Conservation (phyloP, 2,797 vertebrate species). For the Danio albolineatus region DNA sequence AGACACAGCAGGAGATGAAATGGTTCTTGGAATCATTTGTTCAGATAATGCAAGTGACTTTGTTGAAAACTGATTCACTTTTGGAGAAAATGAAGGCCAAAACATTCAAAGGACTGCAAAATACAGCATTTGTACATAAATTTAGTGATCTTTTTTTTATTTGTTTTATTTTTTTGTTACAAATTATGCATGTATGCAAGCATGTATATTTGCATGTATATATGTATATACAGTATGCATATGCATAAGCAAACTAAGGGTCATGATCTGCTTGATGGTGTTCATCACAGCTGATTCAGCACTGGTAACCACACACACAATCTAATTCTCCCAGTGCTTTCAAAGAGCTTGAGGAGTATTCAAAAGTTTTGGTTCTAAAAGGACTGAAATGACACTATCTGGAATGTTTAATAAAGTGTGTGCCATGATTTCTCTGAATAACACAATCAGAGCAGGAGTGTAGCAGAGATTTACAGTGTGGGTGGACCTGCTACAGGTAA, state of each 20-base stretch:
- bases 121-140: not conserved
- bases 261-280: slow-evolving; percentile 63
- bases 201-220: no score
- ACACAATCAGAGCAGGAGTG: not conserved
- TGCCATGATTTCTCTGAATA: slow-evolving; percentile 3
- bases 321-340: slow-evolving; percentile 65
- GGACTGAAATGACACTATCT: slow-evolving; percentile 16
- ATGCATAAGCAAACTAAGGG: slow-evolving; percentile 17
- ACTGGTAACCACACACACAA: slow-evolving; percentile 59
- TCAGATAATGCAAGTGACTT: slow-evolving; percentile 6
- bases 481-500: not conserved
- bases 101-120: no score
- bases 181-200: no score
- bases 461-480: slow-evolving; percentile 5
- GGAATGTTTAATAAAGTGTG: slow-evolving; percentile 6
- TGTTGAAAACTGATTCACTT: slow-evolving; percentile 10
- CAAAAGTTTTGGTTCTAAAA: slow-evolving; percentile 26
- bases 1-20: slow-evolving; percentile 23
- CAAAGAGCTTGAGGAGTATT: slow-evolving; percentile 51
- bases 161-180: slow-evolving; percentile 45
- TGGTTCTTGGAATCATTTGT: slow-evolving; percentile 15
- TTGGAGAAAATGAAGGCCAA: not conserved
- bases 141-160: not conserved
- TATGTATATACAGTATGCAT: slow-evolving; percentile 19
- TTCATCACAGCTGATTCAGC: slow-evolving; percentile 57